A percentile compares a stretch with the other conserved stretches of the same genome.
phyloP scores from a whole-genome alignment of 1,140 invertebrate genomes.

The Daktulosphaira vitifoliae region DNA sequence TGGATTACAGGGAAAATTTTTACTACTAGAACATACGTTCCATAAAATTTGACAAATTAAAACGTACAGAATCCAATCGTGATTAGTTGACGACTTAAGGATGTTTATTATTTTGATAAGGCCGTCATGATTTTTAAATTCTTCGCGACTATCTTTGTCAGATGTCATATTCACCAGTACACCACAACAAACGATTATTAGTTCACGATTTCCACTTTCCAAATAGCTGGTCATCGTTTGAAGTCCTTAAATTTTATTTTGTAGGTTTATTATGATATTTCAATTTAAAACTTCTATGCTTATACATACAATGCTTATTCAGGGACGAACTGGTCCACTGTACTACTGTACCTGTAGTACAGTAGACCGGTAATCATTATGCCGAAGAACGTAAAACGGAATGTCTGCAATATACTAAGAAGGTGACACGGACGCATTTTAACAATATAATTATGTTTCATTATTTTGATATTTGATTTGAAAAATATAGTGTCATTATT shows the following conservation, averaged over 20 bases:
- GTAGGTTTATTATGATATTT: no score
- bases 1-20: not conserved
- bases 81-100: constrained; percentile 38
- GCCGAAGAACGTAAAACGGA: no score
- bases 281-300: not conserved
- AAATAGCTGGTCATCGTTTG: constrained; percentile 47
- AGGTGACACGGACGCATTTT: no score
- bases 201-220: constrained; percentile 48
- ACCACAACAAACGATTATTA: constrained; percentile 54
- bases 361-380: no score
- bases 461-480: no score
- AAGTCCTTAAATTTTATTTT: constrained; percentile 47
- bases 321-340: not conserved
- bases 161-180: constrained; percentile 55
- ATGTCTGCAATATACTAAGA: no score
- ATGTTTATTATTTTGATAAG: constrained; percentile 10
- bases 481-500: no score
- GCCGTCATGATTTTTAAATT: constrained; percentile 17
- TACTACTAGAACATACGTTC: constrained; percentile 48
- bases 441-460: no score
- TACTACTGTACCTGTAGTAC: no score
- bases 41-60: constrained; percentile 59
- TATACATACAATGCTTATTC: constrained; percentile 37
- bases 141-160: constrained; percentile 9
- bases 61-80: constrained; percentile 53